These are phyloP conservation scores for Glyptemys insculpta DNA, from an alignment of 2,797 vertebrate species.

Conservation along the genomic window DNA sequence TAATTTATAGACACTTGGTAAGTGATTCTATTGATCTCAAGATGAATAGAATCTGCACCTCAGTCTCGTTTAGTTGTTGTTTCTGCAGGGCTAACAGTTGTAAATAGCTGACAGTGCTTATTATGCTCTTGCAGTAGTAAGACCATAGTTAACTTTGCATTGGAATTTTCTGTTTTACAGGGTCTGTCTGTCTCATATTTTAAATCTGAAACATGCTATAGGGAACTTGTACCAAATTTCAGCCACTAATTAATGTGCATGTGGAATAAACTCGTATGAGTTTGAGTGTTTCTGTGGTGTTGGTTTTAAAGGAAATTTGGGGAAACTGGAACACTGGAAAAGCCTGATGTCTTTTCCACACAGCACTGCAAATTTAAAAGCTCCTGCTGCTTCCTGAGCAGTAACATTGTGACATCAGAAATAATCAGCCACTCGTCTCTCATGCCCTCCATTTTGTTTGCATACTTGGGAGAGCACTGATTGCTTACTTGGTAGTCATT, in stretches of 20 bases:
- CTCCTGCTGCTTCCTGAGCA: neutral
- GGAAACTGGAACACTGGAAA: too few species aligned
- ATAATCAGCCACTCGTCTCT: neutral
- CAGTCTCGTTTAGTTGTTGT: neutral
- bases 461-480: neutral
- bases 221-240: too few species aligned
- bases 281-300: too few species aligned
- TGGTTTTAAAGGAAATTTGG: too few species aligned
- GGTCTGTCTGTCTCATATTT: too few species aligned
- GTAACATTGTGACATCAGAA: neutral
- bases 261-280: too few species aligned
- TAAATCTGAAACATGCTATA: too few species aligned
- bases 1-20: neutral
- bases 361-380: neutral
- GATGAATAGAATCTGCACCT: neutral
- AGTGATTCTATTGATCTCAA: neutral
- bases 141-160: too few species aligned
- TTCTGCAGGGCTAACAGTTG: neutral
- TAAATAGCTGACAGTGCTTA: neutral
- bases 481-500: neutral
- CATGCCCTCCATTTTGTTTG: neutral
- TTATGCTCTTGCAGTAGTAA: neutral
- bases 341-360: neutral
- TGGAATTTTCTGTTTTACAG: too few species aligned
- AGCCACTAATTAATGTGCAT: too few species aligned